Base-by-base conservation (phyloP, 2,113 vertebrate species). In the Nothocercus julius region DNA sequence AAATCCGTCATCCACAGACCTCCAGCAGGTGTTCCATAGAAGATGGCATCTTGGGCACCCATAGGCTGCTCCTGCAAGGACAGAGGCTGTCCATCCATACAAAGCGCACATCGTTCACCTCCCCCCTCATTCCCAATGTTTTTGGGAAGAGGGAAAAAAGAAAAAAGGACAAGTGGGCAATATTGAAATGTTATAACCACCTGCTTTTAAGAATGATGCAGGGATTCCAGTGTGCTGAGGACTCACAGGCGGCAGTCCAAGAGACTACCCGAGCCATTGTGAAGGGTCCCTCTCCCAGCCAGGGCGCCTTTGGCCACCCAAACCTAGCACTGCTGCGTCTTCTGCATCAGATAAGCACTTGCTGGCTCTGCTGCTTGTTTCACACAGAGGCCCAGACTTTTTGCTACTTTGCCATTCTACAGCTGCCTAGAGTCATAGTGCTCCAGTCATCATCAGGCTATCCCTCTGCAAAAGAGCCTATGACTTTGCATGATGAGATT, bases 261-360 rank as follows among this genome's bases (percentile, higher is more conserved):
- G 4, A 9, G 18, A 8, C 7, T 42, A 5, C n/a, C 22, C 30
- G 13, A 3, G 2, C 4, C 12, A 16, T 34, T 27, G n/a, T 63
- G 47, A 87, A 78, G 38, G 6, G 27, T 20, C 2, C 7, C 11
- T 7, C 22, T 75, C 18, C 21, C 16, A 53, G 30, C 59, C 63
- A 76, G n/a, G 9, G 45, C 11, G 47, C 2, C 13, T 74, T 44
- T 67, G 17, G n/a, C 32, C 20, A n/a, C 53, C 22, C 42, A 63
- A 19, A 47, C 17, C 45, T 45, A 18, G 45, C 53, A 73, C n/a
- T 77, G 6, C 25, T 61, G 28, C 7, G 17, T 22, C 78, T 76
- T 73, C 21, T 15, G 25, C 18, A 53, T 5, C 22, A 84, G 63
- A 42, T 11, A 24, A 56, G 20, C 22, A 32, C 14, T 77, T 69